Evolutionary conservation across 1,140 invertebrate species (phyloP).

Genomic region (Leptoteleia sp.): DNA sequence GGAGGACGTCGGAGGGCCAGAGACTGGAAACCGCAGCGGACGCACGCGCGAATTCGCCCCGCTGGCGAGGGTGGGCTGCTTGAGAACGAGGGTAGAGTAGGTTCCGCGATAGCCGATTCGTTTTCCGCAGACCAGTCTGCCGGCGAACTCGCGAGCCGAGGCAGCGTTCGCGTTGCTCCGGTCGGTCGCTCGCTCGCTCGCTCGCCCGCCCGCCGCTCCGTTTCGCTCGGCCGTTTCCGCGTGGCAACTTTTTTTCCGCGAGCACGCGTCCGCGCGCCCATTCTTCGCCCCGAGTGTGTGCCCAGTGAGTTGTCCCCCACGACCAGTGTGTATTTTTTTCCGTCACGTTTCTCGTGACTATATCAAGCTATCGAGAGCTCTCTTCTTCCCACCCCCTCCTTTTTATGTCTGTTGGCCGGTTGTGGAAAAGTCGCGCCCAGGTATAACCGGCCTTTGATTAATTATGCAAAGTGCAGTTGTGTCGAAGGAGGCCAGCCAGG

Average conservation of each 20-base stretch:
- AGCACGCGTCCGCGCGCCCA: no score
- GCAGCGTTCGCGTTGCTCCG: conserved; percentile 63
- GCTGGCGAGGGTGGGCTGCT: conserved; percentile 37
- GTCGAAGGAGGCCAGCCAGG: conserved; percentile 34
- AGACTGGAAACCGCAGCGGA: conserved; percentile 51
- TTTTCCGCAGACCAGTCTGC: conserved; percentile 77
- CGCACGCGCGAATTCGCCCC: conserved; percentile 57
- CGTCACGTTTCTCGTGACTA: no score
- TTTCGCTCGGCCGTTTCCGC: no score
- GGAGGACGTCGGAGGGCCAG: conserved; percentile 20
- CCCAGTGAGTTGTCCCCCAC: no score
- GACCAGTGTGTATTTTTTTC: no score
- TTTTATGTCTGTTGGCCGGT: no score
- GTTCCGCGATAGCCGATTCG: conserved; percentile 71
- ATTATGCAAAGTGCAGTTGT: conserved; percentile 63
- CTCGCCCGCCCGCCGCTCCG: no score
- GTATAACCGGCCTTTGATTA: conserved; percentile 50
- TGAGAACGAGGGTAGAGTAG: conserved; percentile 61
- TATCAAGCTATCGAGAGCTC: no score
- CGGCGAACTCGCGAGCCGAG: conserved; percentile 81
- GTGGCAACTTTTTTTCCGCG: no score
- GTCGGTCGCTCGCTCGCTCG: not conserved
- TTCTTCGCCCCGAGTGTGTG: conserved; percentile 14
- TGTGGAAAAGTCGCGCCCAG: no score
- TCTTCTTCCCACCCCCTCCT: no score